Base-by-base conservation (phyloP, 2,113 vertebrate genomes). In the Bos indicus region DNA sequence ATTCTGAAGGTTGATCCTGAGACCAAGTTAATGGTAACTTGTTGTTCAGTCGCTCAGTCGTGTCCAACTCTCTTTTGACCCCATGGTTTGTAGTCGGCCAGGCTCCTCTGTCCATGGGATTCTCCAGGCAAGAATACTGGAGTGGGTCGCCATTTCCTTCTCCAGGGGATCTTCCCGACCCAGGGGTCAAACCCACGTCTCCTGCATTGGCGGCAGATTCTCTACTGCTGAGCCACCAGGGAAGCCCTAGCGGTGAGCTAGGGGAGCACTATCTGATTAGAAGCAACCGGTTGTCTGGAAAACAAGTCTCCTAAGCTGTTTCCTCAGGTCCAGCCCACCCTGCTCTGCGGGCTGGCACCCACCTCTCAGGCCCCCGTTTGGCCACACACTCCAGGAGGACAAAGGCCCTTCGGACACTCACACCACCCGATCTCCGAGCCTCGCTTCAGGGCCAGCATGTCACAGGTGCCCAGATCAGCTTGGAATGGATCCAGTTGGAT, bases 381-480 rank as follows among this genome's bases (percentile, higher is more conserved):
- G 2, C 33, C 83, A 2, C 4, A 0, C 0, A 51, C 26, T 57
- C 71, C 28, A 0, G 17, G 85, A 36, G 46, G 36, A 4, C 48
- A 6, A 0, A 19, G 36, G 3, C 1, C 60, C 77, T 43, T 8
- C 2, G 0, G 13, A 23, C 9, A 1, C 0, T 1, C 3, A 30
- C 26, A 5, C 33, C 0, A 0, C 12, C 1, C 0, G 1, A 26
- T 6, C 48, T 48, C 56, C 15, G 0, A 48, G 80, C 12, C 43
- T 1, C 10, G 0, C 26, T 0, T 21, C 10, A 0, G 1, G 0
- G 7, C 93, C 1, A 0, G 13, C 36, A 36, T 7, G 0, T 10
- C 6, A 0, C 0, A 2, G 43, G 43, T 3, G 14, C 13, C 9
- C 40, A 2, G 12, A 1, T 5, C 6, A 0, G 26, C 1, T 15